A percentile compares a stretch with the other conserved stretches of the same genome.
phyloP scores from a whole-genome alignment of 2,797 vertebrate genomes.

The Acanthurus tractus region DNA sequence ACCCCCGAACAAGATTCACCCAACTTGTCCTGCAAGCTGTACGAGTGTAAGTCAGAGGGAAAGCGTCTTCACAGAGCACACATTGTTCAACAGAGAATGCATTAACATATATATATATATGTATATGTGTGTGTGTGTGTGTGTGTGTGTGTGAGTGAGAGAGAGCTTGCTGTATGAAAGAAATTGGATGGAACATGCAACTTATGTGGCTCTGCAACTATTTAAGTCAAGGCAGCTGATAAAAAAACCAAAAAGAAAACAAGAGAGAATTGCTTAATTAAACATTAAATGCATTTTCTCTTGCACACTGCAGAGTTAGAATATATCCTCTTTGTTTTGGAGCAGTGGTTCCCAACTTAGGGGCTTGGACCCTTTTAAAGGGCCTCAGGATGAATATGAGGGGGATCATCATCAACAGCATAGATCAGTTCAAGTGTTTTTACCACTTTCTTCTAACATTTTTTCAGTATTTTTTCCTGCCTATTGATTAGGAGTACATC shows the following conservation, averaged over 20 bases:
- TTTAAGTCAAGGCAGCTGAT: background rate
- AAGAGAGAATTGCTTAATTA: no score
- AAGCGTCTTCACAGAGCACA: background rate
- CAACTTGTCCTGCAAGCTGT: accelerated
- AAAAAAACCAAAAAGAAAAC: background rate
- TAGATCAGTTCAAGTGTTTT: no score
- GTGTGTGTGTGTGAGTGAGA: no score
- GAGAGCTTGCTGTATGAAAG: background rate
- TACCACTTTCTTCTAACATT: background rate
- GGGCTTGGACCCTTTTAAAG: background rate
- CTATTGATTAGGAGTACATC: no score
- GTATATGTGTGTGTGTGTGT: no score
- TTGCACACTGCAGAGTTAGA: background rate
- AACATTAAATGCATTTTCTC: no score
- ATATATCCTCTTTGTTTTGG: background rate
- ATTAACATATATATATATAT: background rate
- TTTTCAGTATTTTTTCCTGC: background rate
- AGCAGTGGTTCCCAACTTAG: background rate
- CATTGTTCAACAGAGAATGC: background rate
- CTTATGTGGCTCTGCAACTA: background rate
- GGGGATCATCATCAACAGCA: no score
- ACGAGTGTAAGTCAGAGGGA: background rate
- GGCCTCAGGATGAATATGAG: no score
- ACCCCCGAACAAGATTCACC: accelerated
- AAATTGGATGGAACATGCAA: no score